Base-by-base conservation (phyloP, 2,888 invertebrate species). In the Cantharis rustica region DNA sequence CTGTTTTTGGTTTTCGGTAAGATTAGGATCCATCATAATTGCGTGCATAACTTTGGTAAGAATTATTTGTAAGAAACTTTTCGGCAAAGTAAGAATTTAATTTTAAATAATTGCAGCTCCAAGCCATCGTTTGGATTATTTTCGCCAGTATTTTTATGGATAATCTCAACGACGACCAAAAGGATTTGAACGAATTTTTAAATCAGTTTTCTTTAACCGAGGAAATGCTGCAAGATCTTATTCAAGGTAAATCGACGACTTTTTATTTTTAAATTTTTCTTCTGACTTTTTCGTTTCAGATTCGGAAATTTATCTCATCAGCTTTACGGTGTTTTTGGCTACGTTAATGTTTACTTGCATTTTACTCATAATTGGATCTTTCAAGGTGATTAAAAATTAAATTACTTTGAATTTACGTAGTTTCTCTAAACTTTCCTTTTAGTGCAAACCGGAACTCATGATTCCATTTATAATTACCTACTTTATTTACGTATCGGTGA, bases 1-100 rank as follows among this genome's bases (percentile, higher is more conserved):
- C 17, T 77, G 77, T 68, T 77, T 77, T 70, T 77, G 77, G 77
- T 77, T 77, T 72, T 77, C 77, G 1, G 77, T 77, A 10, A 47
- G 77, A 62, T 63, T 77, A 3, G 77, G 77, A 13, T 75, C 77
- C 13, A 72, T 77, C 16, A 72, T 77, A 13, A 73, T 72, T 20
- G 77, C 72, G 31, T 23, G 61, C 63, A 26, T 72, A 61, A 72
- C 77, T 23, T 27, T 75, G 66, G 77, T 77, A 68, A 71, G 75
- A 61, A 61, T n/a, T 16, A 16, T 13, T n/a, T n/a, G 9, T 3
- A 7, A 15, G 26, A 26, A 15, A 11, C 16, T 16, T 20, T 70
- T 47, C 10, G 17, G 2, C 11, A 11, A 17, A 16, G 9, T 16
- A 7, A 17, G 4, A 16, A 11, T 1, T 4, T 7, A 13, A 20